phyloP scores from a whole-genome alignment of 1,140 invertebrate species.

The Danaus plexippus region DNA sequence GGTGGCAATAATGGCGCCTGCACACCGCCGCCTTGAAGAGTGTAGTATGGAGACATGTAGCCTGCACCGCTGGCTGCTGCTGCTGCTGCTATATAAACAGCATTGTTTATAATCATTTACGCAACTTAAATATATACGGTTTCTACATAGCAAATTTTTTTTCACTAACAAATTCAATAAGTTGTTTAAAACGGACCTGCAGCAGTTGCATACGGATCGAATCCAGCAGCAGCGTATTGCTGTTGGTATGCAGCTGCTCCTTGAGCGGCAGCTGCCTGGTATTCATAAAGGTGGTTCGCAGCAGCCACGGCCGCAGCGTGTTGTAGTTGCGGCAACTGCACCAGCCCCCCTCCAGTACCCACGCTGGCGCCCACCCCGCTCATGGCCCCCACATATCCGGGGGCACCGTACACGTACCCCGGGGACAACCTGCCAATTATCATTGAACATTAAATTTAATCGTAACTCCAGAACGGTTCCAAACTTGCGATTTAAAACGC shows the following conservation, averaged over 20 bases:
- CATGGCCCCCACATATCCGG: constrained; percentile 75
- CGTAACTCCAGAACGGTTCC: constrained; percentile 10
- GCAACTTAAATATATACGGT: background rate
- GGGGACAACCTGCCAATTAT: constrained; percentile 76
- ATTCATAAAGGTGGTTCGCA: constrained; percentile 81
- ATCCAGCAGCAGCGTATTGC: constrained; percentile 78
- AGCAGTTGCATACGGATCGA: constrained; percentile 77
- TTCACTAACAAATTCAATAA: too few relatives aligned
- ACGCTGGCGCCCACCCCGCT: constrained; percentile 72
- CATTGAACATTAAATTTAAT: constrained; percentile 12
- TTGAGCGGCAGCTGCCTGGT: constrained; percentile 79
- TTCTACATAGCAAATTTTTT: background rate
- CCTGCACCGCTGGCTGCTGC: constrained; percentile 75
- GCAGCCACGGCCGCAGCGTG: constrained; percentile 81
- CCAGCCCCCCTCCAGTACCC: constrained; percentile 67
- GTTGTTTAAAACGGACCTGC: constrained; percentile 36
- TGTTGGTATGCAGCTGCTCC: constrained; percentile 78
- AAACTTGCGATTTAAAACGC: constrained; percentile 14
- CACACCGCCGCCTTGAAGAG: constrained; percentile 76
- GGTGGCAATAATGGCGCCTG: constrained; percentile 75
- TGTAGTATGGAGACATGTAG: constrained; percentile 80
- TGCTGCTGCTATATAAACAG: constrained; percentile 55
- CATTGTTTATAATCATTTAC: constrained; percentile 12
- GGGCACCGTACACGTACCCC: constrained; percentile 82
- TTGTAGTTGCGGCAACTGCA: constrained; percentile 78